Evolutionary conservation across 2,888 invertebrate genomes (phyloP), one percentile per base, ranked within the genome.

Genomic region (Sarcophaga rosellei): DNA sequence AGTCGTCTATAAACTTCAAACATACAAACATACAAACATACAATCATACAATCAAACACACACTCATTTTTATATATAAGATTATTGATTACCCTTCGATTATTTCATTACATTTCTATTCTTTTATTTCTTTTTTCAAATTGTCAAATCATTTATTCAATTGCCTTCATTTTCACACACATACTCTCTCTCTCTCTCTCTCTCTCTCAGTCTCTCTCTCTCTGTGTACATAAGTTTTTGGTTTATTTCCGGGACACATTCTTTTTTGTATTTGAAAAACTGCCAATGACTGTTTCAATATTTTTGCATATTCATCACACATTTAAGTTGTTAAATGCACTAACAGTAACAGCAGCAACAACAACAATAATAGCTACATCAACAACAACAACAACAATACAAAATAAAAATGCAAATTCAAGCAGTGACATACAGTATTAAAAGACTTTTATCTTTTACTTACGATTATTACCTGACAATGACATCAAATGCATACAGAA

Each of bases 381-480:
- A 47, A 12, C 10, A 10, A 47, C 12, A 17, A 53, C 10, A 15
- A 53, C 53, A 53, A 53, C 17, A 53, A 2, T 4, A 35, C 3
- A 35, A 35, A 35, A 35, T 35, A 35, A 53, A 53, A 53, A 53
- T 53, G 17, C 17, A 53, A 17, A 53, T 53, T 53, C 17, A 53
- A 17, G 53, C 12, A 53, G 5, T 15, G 17, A 15, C 12, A 53
- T 12, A 12, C 53, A 53, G 5, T 53, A 53, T 15, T 53, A 53
- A 53, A 11, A 47, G 17, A 53, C 15, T 53, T 53, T 17, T 17
- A 53, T 76, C n/a, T 63, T 76, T 70, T 70, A 45, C 70, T 70
- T 44, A 63, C 69, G 70, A 45, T 81, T 81, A 81, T 76, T 81
- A 70, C 81, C 75, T 81, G 70, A 63, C 76, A 75, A 81, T 75